Conservation (phyloP, 2,888 invertebrate species). For the Dione vanillae region DNA sequence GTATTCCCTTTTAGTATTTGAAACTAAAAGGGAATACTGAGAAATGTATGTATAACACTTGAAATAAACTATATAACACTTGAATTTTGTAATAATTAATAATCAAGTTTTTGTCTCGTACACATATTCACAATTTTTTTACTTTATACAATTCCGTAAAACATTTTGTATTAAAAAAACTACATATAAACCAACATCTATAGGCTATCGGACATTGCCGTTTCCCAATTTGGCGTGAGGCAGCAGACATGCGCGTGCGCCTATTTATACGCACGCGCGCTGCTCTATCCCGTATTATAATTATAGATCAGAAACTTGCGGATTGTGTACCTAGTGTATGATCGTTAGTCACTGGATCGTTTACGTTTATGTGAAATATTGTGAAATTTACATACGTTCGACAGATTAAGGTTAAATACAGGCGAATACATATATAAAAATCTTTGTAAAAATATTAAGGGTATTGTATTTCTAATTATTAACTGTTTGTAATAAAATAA, state of each 20-base stretch:
- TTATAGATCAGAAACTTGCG: conserved; percentile 75
- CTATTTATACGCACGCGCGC: conserved; percentile 77
- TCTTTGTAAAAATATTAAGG: too few species aligned
- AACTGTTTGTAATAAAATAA: too few species aligned
- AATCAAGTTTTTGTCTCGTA: too few species aligned
- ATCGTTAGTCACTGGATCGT: conserved; percentile 36
- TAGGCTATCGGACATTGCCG: conserved; percentile 54
- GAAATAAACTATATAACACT: too few species aligned
- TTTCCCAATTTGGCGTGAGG: conserved; percentile 77
- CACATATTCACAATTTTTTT: background rate
- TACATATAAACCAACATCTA: conserved; percentile 14
- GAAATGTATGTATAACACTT: too few species aligned
- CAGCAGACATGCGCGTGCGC: conserved; percentile 70
- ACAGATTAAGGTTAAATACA: too few species aligned
- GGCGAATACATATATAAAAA: too few species aligned
- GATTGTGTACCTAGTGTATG: conserved; percentile 55
- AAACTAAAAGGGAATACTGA: too few species aligned
- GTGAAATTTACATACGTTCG: background rate
- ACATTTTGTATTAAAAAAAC: background rate
- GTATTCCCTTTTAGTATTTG: too few species aligned
- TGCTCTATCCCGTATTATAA: conserved; percentile 66
- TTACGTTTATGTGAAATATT: conserved; percentile 28
- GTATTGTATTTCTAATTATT: too few species aligned
- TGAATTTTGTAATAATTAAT: too few species aligned
- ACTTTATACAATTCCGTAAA: background rate